Conservation (phyloP, 2,888 invertebrate genomes). For the Branchellion lobata region DNA sequence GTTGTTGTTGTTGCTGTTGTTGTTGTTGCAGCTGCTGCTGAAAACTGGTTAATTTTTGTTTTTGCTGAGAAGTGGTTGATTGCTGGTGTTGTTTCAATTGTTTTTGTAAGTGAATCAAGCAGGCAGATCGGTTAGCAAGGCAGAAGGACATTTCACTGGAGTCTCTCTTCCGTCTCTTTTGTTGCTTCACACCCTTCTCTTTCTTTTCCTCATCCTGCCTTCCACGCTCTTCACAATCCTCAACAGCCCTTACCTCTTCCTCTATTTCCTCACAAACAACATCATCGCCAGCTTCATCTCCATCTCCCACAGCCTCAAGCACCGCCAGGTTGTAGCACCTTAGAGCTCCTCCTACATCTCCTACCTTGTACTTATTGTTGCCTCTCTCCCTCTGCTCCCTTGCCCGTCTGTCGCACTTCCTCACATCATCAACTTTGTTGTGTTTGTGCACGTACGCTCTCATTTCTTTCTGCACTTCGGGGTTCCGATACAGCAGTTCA, state of each 20-base stretch:
- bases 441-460: background rate
- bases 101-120: slow-evolving; percentile 1
- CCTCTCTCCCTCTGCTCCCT: background rate
- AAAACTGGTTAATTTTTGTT: no score
- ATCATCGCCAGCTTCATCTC: background rate
- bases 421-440: background rate
- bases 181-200: background rate
- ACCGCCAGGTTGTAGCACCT: slow-evolving; percentile 2
- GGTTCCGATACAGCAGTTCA: background rate
- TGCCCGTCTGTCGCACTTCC: background rate
- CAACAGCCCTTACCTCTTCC: background rate
- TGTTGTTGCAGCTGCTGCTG: no score
- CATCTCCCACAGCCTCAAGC: background rate
- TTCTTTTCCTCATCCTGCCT: no score
- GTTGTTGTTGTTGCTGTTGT: slow-evolving; percentile 48
- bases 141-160: slow-evolving; percentile 53
- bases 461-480: background rate
- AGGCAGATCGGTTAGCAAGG: slow-evolving; percentile 57
- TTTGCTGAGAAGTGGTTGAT: no score
- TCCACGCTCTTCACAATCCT: no score
- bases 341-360: background rate
- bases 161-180: background rate
- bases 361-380: slow-evolving; percentile 8
- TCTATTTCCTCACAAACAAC: background rate
- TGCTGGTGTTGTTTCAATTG: slow-evolving; percentile 41